Percentiles rank a stretch among this genome's conserved stretches.
Evolutionary conservation across 2,888 invertebrate species (phyloP).

Genomic region (Zelleria hepariella): DNA sequence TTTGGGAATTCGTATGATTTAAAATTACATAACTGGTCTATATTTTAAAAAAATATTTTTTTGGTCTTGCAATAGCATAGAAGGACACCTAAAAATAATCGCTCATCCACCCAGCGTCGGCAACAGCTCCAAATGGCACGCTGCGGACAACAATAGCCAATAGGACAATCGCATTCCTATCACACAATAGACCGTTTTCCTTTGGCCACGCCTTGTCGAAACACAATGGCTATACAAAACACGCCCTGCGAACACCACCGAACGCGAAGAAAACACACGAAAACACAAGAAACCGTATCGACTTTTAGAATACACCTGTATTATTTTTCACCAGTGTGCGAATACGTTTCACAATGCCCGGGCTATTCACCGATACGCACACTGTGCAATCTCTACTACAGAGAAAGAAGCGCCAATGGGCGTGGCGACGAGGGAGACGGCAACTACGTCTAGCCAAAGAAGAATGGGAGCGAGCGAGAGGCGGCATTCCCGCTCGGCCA

Average conservation of each 20-base stretch:
- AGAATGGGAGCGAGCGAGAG: constrained; percentile 40
- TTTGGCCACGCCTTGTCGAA: constrained; percentile 55
- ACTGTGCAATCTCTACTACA: constrained; percentile 40
- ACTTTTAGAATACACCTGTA: constrained; percentile 70
- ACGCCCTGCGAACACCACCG: constrained; percentile 56
- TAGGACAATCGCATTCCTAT: constrained; percentile 34
- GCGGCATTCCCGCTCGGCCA: constrained; percentile 35
- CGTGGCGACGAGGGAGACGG: constrained; percentile 63
- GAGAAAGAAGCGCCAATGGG: constrained; percentile 53
- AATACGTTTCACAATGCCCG: constrained; percentile 54
- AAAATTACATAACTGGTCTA: too few relatives aligned
- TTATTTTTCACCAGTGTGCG: constrained; percentile 57
- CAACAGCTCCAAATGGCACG: constrained; percentile 12
- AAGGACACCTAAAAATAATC: background rate
- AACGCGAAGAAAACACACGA: constrained; percentile 39
- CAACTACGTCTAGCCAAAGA: constrained; percentile 40
- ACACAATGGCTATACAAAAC: constrained; percentile 40
- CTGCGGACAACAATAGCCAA: constrained; percentile 51
- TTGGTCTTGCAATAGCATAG: too few relatives aligned
- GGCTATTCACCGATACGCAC: constrained; percentile 53
- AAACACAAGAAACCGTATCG: constrained; percentile 45
- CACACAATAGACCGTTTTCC: constrained; percentile 61
- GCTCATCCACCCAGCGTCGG: constrained; percentile 22
- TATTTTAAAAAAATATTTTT: too few relatives aligned
- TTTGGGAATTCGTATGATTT: too few relatives aligned